Evolutionary conservation across 2,888 invertebrate species (phyloP), one percentile per base, ranked within the genome.

Genomic region (Clanis bilineata): DNA sequence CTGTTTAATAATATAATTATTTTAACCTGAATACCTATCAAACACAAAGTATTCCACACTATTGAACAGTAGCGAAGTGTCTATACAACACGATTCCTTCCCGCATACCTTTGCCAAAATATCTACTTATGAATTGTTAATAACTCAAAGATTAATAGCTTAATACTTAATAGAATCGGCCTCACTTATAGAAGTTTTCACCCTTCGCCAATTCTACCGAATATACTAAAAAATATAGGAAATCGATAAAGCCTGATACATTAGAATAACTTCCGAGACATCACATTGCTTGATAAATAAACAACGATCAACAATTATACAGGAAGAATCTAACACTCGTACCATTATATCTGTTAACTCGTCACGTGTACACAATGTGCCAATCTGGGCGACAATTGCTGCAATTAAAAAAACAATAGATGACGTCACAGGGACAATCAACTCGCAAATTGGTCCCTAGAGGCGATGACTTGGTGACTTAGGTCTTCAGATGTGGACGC

Each of bases 391-490:
- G 72, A 73, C 77, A 80, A 83, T 82, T 78, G 73, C 73, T 62
- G 74, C 66, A 78, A 83, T 82, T 80, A 82, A 74, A 75, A 77
- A 69, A 73, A 77, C 73, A 77, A 76, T 74, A 59, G 72, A 65
- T 59, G 44, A 51, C 62, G 64, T 57, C 62, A 61, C 67, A 67
- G 65, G 61, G 64, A 64, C 66, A 64, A 57, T 62, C 61, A 58
- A 32, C 60, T 57, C 54, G 45, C 60, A 66, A 65, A 64, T 69
- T 62, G 58, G 9, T 60, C 65, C 36, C 47, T 47, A 9, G 3
- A 15, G 5, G 15, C 32, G 12, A n/a, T 10, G 21, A n/a, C 7
- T 6, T 38, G 12, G 21, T 10, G 21, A n/a, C 7, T 6, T 38
- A 22, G 23, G n/a, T 3, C 5, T 12, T n/a, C n/a, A 7, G 9